Base-by-base conservation (phyloP, 2,113 vertebrate genomes). In the Megaleporinus macrocephalus region DNA sequence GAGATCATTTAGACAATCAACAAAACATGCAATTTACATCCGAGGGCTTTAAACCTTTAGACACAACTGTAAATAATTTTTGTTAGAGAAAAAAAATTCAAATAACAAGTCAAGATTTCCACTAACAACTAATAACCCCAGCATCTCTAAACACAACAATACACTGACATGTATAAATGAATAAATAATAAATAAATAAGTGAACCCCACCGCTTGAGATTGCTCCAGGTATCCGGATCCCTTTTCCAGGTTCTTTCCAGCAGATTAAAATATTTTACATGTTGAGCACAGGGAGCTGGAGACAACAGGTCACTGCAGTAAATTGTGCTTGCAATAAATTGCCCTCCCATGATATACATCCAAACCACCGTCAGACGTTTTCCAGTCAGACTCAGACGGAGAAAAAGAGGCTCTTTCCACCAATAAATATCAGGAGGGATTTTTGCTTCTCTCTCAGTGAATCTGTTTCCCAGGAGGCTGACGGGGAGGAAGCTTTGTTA, bases 361-460 rank as follows among this genome's bases (percentile, higher is more conserved):
- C 51, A 62, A 66, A 83, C 18, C 76, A 74, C 73, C 70, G 80
- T 79, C 76, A 49, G 82, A 36, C 59, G 20, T 73, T 79, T 74
- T 79, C 76, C 71, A 79, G 63, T 76, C 26, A 27, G 80, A 62
- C 30, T 5, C 27, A 20, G 30, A 11, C 30, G 15, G 9, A 41
- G 55, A 9, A 57, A 70, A 77, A 78, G 49, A 83, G 51, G 68
- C 36, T 55, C 51, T 83, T 76, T 83, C 81, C 78, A 80, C 85
- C 71, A 77, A 86, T 83, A 86, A 86, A 86, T 83, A 86, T 74
- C 63, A 76, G 75, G 47, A 73, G 63, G 71, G 68, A 83, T 63
- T 44, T 80, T 69, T 73, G 41, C 49, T 69, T 73, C 51, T 69
- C 73, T 81, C 81, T 78, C 78, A 66, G 78, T 73, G 41, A 36